Base-by-base conservation (phyloP, 2,888 invertebrate genomes). In the Agriopis leucophaearia region DNA sequence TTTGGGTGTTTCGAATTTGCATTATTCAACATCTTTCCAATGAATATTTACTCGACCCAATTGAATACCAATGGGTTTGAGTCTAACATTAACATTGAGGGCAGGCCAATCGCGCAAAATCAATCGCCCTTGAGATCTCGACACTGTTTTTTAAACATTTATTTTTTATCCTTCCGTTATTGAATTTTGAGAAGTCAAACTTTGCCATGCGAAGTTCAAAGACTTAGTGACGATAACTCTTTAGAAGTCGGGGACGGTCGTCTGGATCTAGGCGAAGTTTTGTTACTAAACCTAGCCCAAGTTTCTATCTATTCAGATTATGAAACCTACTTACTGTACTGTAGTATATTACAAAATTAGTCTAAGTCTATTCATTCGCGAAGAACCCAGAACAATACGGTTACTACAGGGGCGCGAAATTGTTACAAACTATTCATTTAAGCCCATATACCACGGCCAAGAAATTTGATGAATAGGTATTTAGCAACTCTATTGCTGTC, bases 31-130 rank as follows among this genome's bases (percentile, higher is more conserved):
- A 77, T 78, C 75, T 76, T 77, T 74, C 76, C 79, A 78, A 83
- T 82, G 82, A 84, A 84, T 84, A 83, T 83, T 83, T 83, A 82
- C 81, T 79, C 71, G 77, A 71, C 74, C 78, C 81, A 81, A 82
- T 82, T 79, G 81, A 83, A 83, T 82, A 77, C 74, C 82, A 80
- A 83, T 82, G 76, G 77, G 76, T 80, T 81, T 79, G 75, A 74
- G 76, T 74, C 74, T 74, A 71, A 74, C 73, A 76, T 76, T 73
- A 76, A 76, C 76, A 74, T 76, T 62, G 73, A 74, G 66, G 66
- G 70, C 72, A 71, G 66, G 72, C 70, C 75, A 72, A 75, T 75
- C 72, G 74, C 60, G 69, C 65, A 54, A 70, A 75, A 71, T 72
- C 74, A 74, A 74, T 74, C 71, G 74, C 50, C 74, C 74, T 75